Conservation (phyloP, 2,113 vertebrate species). For the Eonycteris spelaea region DNA sequence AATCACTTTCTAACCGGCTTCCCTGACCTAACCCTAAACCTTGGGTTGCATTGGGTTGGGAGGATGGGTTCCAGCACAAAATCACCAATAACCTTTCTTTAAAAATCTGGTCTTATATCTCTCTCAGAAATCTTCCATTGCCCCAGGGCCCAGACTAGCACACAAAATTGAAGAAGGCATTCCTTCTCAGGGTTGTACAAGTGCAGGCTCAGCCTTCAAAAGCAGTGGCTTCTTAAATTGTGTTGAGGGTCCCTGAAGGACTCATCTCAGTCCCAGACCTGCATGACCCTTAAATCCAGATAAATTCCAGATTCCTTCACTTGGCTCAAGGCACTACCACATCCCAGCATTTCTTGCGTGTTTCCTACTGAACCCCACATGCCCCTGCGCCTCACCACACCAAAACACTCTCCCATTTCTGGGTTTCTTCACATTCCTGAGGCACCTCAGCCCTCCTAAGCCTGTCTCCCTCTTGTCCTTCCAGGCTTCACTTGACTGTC, state of each 20-base stretch:
- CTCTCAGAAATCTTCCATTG: background rate
- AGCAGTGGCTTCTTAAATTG: background rate
- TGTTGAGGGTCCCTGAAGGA: background rate
- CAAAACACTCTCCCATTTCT: rapidly evolving
- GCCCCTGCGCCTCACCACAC: background rate
- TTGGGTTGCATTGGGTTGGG: background rate
- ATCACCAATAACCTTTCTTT: background rate
- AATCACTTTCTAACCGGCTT: background rate
- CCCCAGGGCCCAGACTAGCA: background rate
- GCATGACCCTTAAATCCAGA: background rate
- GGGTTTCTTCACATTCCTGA: background rate
- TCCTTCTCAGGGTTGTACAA: background rate
- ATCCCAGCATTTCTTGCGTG: background rate
- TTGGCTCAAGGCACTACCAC: background rate
- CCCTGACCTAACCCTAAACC: background rate
- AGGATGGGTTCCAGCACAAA: background rate
- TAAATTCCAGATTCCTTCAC: background rate
- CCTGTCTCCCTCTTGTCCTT: background rate
- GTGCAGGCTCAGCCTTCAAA: background rate
- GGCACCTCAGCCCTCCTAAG: background rate
- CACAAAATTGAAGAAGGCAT: background rate
- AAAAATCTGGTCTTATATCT: background rate
- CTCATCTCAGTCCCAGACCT: too few relatives aligned
- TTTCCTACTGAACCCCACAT: background rate
- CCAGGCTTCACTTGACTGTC: background rate